These are phyloP conservation scores for Rattus rattus DNA, from an alignment of 2,113 vertebrate species.

Conservation along the genomic window DNA sequence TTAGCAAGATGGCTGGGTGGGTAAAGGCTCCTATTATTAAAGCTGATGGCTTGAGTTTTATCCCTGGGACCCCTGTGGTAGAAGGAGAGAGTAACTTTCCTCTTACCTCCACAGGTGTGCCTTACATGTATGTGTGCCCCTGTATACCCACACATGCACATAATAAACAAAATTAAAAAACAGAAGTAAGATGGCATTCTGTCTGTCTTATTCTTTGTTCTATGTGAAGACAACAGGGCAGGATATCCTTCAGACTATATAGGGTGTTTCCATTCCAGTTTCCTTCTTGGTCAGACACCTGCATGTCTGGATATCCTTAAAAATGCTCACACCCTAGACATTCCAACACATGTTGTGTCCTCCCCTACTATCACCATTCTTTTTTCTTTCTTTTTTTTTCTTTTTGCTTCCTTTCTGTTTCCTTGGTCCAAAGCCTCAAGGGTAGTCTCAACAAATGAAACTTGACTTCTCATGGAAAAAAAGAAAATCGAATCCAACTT, in stretches of 20 bases:
- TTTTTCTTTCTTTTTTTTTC: too few species aligned
- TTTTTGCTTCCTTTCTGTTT: background rate
- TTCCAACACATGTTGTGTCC: background rate
- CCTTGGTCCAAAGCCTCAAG: background rate
- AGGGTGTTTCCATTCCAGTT: background rate
- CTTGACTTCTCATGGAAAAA: background rate
- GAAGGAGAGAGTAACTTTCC: background rate
- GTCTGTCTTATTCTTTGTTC: background rate
- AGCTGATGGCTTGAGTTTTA: background rate
- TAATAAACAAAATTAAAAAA: background rate
- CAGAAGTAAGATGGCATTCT: background rate
- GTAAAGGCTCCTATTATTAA: background rate
- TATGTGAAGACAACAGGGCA: background rate
- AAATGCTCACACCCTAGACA: fast-evolving
- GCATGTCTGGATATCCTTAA: too few species aligned
- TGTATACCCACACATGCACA: background rate
- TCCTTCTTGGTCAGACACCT: background rate
- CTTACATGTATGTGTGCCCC: background rate
- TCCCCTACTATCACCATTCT: fast-evolving
- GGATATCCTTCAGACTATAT: background rate
- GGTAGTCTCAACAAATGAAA: background rate
- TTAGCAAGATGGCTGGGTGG: background rate
- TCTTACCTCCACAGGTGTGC: background rate
- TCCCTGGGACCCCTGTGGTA: too few species aligned
- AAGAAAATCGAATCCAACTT: background rate